A percentile compares a stretch with the other conserved stretches of the same genome.
phyloP scores from a whole-genome alignment of 2,113 vertebrate species.

The Tupaia tana region DNA sequence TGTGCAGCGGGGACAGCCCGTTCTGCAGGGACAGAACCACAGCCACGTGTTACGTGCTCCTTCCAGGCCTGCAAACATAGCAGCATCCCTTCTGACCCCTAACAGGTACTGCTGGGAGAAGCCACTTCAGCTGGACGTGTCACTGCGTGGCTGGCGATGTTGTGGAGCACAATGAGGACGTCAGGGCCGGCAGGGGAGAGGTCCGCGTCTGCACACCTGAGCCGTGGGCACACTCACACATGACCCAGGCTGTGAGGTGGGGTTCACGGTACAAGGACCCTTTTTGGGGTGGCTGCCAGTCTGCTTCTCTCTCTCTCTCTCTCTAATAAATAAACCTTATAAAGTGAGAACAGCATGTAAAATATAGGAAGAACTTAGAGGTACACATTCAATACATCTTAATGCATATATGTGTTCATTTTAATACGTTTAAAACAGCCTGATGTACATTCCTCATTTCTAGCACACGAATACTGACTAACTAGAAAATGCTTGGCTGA shows the following conservation, averaged over 20 bases:
- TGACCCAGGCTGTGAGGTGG: too few relatives aligned
- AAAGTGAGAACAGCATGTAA: background rate
- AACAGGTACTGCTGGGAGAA: background rate
- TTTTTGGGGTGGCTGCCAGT: too few relatives aligned
- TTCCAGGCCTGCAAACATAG: too few relatives aligned
- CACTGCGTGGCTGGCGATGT: too few relatives aligned
- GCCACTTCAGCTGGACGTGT: background rate
- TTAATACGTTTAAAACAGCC: background rate
- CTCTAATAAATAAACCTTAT: too few relatives aligned
- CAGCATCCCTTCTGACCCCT: background rate
- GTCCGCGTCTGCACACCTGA: too few relatives aligned
- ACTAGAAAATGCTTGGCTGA: background rate
- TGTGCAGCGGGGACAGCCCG: constrained; percentile 97
- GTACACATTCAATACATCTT: background rate
- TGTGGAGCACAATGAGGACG: too few relatives aligned
- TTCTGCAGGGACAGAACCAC: constrained; percentile 86
- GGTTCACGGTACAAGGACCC: too few relatives aligned
- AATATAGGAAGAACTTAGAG: background rate
- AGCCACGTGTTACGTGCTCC: background rate
- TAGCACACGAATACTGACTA: background rate
- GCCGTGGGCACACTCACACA: too few relatives aligned
- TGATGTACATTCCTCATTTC: background rate
- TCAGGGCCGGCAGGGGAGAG: too few relatives aligned
- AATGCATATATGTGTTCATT: background rate
- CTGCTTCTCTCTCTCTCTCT: too few relatives aligned